A percentile compares a stretch with the other conserved stretches of the same genome.
These are phyloP conservation scores for Nemopilema nomurai DNA, from an alignment of 30 jellyfish, hydroid and myxozoan genomes.

Conservation along the genomic window DNA sequence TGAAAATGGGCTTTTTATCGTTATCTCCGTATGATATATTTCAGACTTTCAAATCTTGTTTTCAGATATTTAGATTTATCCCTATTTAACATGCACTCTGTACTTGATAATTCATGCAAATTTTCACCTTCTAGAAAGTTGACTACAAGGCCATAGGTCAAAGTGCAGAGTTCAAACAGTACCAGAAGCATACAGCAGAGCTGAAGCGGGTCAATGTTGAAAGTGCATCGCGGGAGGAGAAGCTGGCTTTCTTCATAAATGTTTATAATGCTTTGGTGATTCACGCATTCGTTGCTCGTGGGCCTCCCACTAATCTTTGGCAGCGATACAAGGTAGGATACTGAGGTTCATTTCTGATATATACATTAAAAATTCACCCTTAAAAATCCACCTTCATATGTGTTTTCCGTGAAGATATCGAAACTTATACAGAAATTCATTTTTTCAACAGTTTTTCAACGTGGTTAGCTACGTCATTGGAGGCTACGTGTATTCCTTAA, in stretches of 20 bases:
- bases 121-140: conserved; percentile 60
- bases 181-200: conserved; percentile 82
- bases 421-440: too few species aligned
- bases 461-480: conserved; percentile 87
- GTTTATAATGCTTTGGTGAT: conserved; percentile 86
- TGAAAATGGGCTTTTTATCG: too few species aligned
- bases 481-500: conserved; percentile 77
- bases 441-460: conserved; percentile 76
- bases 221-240: conserved; percentile 73
- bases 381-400: too few species aligned
- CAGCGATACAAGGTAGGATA: conserved; percentile 81
- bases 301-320: conserved; percentile 93
- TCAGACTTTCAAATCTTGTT: too few species aligned
- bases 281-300: conserved; percentile 85
- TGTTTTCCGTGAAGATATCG: too few species aligned
- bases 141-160: conserved; percentile 78
- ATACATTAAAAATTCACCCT: neutral
- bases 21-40: too few species aligned
- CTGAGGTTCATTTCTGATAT: neutral
- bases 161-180: conserved; percentile 67
- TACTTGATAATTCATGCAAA: neutral
- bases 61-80: too few species aligned
- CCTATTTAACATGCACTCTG: neutral
- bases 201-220: conserved; percentile 79
- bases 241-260: conserved; percentile 80